Base-by-base conservation (phyloP, 92 coral and sea anemone species). In the Scolanthus callimorphus region DNA sequence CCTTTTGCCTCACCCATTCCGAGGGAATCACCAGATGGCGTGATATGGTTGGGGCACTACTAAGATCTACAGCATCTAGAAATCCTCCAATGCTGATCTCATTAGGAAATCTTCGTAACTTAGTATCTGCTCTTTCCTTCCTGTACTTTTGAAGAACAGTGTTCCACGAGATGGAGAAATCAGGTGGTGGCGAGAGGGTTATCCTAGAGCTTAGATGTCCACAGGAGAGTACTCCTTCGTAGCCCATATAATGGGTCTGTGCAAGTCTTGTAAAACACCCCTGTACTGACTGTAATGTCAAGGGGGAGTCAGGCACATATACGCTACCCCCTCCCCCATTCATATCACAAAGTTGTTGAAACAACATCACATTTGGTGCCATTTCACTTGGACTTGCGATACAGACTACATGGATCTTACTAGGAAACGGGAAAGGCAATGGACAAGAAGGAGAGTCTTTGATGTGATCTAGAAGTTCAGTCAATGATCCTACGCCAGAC, bases 281-380 rank as follows among this genome's bases (percentile, higher is more conserved):
- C 52, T 91, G 96, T 12, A 89, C 90, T 2, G 97, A 80, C 10
- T 88, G 97, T 55, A 80, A 51, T 29, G 76, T 67, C 9, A 78
- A 48, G 4, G 92, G 97, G 21, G 78, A 53, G 27, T 91, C 97
- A 3, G 90, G 92, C 15, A 91, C 85, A 77, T 83, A 91, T 4
- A 91, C 84, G 63, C 97, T 89, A 17, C 97, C 97, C 1, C 97
- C 97, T 2, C 62, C 77, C 2, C 97, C 96, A 62, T 85, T 79
- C 47, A 65, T 70, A 30, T 91, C 97, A 56, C 96, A 80, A 15
- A 91, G 78, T 51, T 85, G 84, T 41, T 91, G 97, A 57, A 91
- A 83, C 50, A 79, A 74, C 85, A 77, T 73, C 34, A 88, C 56
- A 56, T 71, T 79, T 1, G 77, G 60, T 8, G 78, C 82, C 3